Evolutionary conservation across 2,888 invertebrate species (phyloP).

Genomic region (Pseudoips prasinana): DNA sequence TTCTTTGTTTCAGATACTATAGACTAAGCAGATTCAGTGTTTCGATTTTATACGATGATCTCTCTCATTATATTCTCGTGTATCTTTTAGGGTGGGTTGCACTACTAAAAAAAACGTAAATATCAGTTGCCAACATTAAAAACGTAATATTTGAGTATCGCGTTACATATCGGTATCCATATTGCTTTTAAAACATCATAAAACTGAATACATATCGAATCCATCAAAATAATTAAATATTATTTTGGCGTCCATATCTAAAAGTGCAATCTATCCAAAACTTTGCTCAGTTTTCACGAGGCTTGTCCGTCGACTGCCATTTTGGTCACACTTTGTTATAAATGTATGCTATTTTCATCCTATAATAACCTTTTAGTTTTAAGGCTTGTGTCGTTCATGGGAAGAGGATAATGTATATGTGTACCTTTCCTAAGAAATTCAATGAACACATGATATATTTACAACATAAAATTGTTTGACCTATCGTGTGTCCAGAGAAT

Average conservation of each 20-base stretch:
- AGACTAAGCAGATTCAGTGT: slow-evolving; percentile 30
- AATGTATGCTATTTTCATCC: slow-evolving; percentile 14
- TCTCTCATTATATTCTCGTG: slow-evolving; percentile 24
- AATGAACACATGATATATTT: slow-evolving; percentile 18
- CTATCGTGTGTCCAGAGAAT: slow-evolving; percentile 11
- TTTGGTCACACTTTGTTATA: slow-evolving; percentile 11
- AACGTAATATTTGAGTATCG: no score
- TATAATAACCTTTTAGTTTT: slow-evolving; percentile 16
- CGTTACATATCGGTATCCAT: no score
- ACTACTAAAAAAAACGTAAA: slow-evolving; percentile 9
- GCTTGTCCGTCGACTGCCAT: slow-evolving; percentile 25
- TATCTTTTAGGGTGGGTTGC: slow-evolving; percentile 24
- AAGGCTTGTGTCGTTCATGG: slow-evolving; percentile 13
- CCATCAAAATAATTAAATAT: no score
- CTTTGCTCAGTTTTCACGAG: slow-evolving; percentile 28
- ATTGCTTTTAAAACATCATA: neutral
- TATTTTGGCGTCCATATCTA: neutral
- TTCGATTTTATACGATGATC: slow-evolving; percentile 25
- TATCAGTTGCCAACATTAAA: neutral
- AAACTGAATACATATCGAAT: slow-evolving; percentile 7
- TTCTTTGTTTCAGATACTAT: slow-evolving; percentile 42
- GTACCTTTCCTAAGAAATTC: slow-evolving; percentile 4
- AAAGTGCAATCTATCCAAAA: slow-evolving; percentile 15
- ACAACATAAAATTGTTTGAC: slow-evolving; percentile 8
- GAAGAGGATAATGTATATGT: slow-evolving; percentile 18